Evolutionary conservation across 2,113 vertebrate genomes (phyloP).

Genomic region (Corythoichthys haematopterus): DNA sequence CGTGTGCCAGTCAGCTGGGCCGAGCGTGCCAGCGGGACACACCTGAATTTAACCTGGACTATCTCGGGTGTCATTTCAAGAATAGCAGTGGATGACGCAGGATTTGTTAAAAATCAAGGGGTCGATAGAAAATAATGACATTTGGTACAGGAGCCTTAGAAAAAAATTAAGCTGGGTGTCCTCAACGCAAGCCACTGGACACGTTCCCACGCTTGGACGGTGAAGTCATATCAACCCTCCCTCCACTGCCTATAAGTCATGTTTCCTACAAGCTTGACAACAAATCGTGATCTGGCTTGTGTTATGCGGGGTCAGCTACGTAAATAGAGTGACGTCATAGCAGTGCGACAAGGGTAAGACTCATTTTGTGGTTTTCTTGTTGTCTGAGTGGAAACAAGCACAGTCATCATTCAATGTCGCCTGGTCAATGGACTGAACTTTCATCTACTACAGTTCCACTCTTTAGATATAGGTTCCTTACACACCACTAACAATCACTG

Average conservation of each 20-base stretch:
- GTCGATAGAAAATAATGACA: background rate
- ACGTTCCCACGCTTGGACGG: background rate
- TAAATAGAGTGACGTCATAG: background rate
- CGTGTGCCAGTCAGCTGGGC: constrained; percentile 48
- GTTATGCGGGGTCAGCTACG: background rate
- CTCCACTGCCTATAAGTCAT: background rate
- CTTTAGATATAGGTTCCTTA: background rate
- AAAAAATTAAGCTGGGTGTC: background rate
- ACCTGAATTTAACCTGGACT: constrained; percentile 63
- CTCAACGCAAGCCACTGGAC: background rate
- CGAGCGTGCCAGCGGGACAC: constrained; percentile 53
- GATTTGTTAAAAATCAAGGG: background rate
- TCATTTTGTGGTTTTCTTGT: background rate
- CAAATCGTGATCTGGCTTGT: background rate
- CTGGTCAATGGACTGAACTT: background rate
- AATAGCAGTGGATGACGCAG: background rate
- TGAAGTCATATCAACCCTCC: constrained; percentile 9
- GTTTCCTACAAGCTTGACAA: background rate
- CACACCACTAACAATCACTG: background rate
- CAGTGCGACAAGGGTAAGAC: background rate
- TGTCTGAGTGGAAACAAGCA: background rate
- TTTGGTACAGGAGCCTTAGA: background rate
- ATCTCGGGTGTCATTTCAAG: constrained; percentile 15
- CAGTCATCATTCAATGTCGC: background rate
- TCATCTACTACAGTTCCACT: background rate